A percentile compares a stretch with the other conserved stretches of the same genome.
Conservation (phyloP, 2,113 vertebrate species). For the Oreochromis spilurus region DNA sequence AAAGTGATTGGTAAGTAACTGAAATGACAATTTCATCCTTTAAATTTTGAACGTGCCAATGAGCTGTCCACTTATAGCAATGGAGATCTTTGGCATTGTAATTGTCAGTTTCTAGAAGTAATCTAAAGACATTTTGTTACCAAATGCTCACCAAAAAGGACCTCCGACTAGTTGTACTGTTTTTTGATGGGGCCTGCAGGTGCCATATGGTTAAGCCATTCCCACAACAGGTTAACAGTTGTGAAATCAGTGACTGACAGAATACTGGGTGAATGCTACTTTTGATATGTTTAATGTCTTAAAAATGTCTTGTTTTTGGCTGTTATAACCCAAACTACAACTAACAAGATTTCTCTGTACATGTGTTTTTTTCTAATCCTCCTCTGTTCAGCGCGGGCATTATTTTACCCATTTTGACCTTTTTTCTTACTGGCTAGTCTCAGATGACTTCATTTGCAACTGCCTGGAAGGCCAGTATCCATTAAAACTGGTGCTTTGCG, state of each 20-base stretch:
- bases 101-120: neutral
- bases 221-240: neutral
- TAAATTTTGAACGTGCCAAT: neutral
- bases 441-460: neutral
- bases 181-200: neutral
- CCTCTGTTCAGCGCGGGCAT: neutral
- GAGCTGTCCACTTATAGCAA: neutral
- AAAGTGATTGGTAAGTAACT: neutral
- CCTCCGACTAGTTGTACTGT: neutral
- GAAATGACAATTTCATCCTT: neutral
- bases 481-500: neutral
- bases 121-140: neutral
- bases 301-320: neutral
- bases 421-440: neutral
- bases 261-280: neutral
- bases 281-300: neutral
- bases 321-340: neutral
- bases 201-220: neutral
- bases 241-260: neutral
- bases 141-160: neutral
- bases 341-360: neutral
- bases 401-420: neutral
- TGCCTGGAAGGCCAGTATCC: neutral
- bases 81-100: neutral
- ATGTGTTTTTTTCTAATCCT: neutral